phyloP scores from a whole-genome alignment of 2,888 invertebrate genomes.

The Sphaerophoria rueppellii region DNA sequence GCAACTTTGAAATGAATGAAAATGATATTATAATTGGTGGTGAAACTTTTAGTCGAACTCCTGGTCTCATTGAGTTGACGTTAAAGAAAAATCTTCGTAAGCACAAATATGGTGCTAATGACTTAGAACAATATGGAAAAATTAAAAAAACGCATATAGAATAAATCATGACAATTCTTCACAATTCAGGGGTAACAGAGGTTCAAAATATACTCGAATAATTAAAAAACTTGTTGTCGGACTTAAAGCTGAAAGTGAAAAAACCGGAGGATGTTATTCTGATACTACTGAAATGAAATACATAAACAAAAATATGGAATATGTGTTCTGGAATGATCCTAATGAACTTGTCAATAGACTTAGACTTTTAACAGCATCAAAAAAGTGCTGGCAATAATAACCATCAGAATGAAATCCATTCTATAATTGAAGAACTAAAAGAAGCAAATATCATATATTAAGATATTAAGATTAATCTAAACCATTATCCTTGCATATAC shows the following conservation, averaged over 20 bases:
- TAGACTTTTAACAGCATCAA: background rate
- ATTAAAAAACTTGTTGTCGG: slow-evolving; percentile 1
- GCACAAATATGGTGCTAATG: background rate
- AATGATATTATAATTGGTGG: slow-evolving; percentile 4
- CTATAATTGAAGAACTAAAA: slow-evolving; percentile 8
- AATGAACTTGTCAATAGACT: background rate
- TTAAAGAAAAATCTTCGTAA: background rate
- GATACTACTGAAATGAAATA: slow-evolving; percentile 10
- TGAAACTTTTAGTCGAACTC: slow-evolving; percentile 14
- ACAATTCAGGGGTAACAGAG: slow-evolving; percentile 3
- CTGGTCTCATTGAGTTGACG: slow-evolving; percentile 1
- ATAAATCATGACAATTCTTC: background rate
- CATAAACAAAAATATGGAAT: too few relatives aligned
- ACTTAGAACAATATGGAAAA: too few relatives aligned
- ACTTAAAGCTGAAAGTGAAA: slow-evolving; percentile 17
- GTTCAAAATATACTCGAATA: slow-evolving; percentile 3
- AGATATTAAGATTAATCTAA: too few relatives aligned
- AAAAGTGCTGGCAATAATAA: slow-evolving; percentile 2
- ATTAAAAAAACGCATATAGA: too few relatives aligned
- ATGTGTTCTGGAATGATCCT: too few relatives aligned
- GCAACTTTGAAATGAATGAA: too few relatives aligned
- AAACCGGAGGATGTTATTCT: slow-evolving; percentile 1
- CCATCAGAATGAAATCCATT: slow-evolving; percentile 2
- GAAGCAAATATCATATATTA: background rate
- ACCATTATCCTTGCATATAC: too few relatives aligned